Evolutionary conservation across 1,140 invertebrate species (phyloP).

Genomic region (Paralvinella palmiformis): DNA sequence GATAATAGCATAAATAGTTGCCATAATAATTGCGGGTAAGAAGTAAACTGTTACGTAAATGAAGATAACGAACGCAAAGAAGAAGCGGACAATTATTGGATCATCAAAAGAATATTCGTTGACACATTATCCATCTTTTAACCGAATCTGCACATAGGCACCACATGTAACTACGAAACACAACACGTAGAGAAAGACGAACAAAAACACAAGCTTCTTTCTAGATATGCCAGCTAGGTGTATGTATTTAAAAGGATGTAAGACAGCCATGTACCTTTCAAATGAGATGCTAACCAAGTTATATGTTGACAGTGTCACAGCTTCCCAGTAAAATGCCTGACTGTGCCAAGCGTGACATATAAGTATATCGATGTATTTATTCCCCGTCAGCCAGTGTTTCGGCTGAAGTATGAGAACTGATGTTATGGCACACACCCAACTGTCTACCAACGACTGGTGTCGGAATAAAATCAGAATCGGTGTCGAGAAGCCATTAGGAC

Average conservation of each 20-base stretch:
- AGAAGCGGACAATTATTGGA: background rate
- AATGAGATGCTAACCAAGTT: conserved; percentile 9
- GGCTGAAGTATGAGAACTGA: too few species aligned
- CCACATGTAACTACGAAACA: conserved; percentile 8
- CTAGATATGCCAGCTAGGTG: background rate
- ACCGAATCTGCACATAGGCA: conserved; percentile 9
- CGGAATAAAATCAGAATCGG: too few species aligned
- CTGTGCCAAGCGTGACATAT: conserved; percentile 14
- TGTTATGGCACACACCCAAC: too few species aligned
- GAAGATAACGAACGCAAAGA: conserved; percentile 16
- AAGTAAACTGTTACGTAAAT: conserved; percentile 14
- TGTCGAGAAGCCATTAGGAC: too few species aligned
- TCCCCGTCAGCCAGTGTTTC: conserved; percentile 1
- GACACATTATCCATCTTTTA: conserved; percentile 7
- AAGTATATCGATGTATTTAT: conserved; percentile 5
- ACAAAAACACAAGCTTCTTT: background rate
- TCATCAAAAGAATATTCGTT: conserved; percentile 11
- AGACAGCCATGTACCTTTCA: conserved; percentile 12
- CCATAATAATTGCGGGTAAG: conserved; percentile 12
- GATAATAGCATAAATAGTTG: background rate
- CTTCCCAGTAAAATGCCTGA: conserved; percentile 14
- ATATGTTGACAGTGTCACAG: conserved; percentile 14
- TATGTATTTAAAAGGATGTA: background rate
- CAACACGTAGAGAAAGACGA: conserved; percentile 7
- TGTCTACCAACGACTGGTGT: too few species aligned